Evolutionary conservation across 2,888 invertebrate species (phyloP).

Genomic region (Aethes cnicana): DNA sequence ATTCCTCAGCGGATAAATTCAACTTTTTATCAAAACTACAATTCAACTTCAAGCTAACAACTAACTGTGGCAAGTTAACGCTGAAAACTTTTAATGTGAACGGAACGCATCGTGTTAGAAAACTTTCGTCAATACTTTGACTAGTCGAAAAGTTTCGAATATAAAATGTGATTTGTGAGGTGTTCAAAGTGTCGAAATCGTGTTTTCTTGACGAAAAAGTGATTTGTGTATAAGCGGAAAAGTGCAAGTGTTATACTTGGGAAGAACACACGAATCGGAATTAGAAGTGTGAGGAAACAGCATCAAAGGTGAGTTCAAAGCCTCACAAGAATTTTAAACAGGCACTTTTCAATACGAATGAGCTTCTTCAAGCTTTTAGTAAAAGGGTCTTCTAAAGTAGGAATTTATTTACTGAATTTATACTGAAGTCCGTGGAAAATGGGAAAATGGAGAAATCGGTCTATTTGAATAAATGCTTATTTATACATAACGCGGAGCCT

Average conservation of each 20-base stretch:
- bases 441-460: constrained; percentile 25
- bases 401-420: constrained; percentile 37
- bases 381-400: constrained; percentile 30
- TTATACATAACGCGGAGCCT: constrained; percentile 11
- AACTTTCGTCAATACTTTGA: constrained; percentile 55
- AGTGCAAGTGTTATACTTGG: constrained; percentile 54
- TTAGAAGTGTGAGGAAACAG: constrained; percentile 34
- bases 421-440: constrained; percentile 32
- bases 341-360: constrained; percentile 60
- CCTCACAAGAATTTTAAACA: constrained; percentile 49
- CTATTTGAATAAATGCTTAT: constrained; percentile 29
- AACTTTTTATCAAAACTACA: constrained; percentile 24
- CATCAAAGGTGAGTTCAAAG: constrained; percentile 57
- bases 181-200: constrained; percentile 63
- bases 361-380: constrained; percentile 37
- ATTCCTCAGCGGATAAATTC: constrained; percentile 31
- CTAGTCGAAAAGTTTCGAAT: constrained; percentile 49
- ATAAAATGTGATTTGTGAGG: constrained; percentile 64
- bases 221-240: constrained; percentile 58
- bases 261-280: constrained; percentile 41
- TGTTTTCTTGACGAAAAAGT: constrained; percentile 56
- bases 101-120: constrained; percentile 42
- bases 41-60: too few species aligned
- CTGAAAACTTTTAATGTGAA: constrained; percentile 45
- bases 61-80: too few species aligned